phyloP scores from a whole-genome alignment of 2,797 vertebrate genomes.

The Harpagifer antarcticus region DNA sequence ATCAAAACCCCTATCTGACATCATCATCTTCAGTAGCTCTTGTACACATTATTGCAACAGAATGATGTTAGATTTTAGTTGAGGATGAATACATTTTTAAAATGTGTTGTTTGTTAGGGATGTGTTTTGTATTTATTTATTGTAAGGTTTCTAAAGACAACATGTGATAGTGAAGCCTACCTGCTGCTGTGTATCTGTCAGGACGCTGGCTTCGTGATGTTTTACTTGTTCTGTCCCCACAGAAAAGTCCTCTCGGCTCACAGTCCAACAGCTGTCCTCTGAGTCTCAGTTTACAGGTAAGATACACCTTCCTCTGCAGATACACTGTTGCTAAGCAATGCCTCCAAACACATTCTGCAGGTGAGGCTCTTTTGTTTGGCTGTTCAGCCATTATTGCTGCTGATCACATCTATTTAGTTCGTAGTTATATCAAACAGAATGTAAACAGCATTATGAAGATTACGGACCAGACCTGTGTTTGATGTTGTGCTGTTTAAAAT shows the following conservation, averaged over 20 bases:
- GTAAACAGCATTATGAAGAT: no score
- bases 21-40: neutral
- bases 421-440: no score
- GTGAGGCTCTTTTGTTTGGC: no score
- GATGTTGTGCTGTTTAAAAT: no score
- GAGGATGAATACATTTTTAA: neutral
- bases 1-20: no score
- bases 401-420: no score
- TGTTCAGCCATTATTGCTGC: no score
- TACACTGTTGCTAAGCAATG: conserved; percentile 54
- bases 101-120: neutral
- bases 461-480: no score
- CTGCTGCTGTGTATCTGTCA: conserved; percentile 8
- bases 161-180: conserved; percentile 31
- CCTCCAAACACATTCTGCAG: conserved; percentile 23
- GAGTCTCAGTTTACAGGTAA: conserved; percentile 62
- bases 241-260: conserved; percentile 15
- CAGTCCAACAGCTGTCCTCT: conserved; percentile 22
- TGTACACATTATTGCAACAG: neutral
- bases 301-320: conserved; percentile 43
- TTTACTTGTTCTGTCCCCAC: neutral
- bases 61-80: neutral
- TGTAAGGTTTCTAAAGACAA: neutral
- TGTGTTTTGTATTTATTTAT: neutral
- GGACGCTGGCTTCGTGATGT: neutral